Evolutionary conservation across 1,140 invertebrate species (phyloP).

Genomic region (Anoplolepis gracilipes): DNA sequence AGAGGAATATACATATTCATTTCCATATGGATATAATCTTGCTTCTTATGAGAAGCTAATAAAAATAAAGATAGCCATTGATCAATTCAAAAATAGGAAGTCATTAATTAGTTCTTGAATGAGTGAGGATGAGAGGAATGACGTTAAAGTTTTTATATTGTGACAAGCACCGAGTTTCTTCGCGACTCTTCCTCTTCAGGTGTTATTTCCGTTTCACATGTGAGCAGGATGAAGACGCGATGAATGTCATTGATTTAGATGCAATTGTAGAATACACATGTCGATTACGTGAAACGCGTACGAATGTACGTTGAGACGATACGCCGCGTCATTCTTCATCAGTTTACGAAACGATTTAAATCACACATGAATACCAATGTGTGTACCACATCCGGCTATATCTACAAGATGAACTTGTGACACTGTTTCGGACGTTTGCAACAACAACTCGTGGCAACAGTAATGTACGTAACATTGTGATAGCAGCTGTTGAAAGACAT

Average conservation of each 20-base stretch:
- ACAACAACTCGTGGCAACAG: background rate
- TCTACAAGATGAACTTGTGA: constrained; percentile 4
- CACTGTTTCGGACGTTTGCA: constrained; percentile 4
- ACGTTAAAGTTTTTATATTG: constrained; percentile 61
- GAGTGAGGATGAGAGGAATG: background rate
- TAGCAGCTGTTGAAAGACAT: background rate
- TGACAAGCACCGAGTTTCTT: constrained; percentile 40
- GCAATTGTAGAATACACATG: constrained; percentile 17
- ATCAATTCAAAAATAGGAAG: background rate
- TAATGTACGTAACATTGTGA: background rate
- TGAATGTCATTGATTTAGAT: constrained; percentile 8
- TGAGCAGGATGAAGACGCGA: constrained; percentile 55
- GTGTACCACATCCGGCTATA: background rate
- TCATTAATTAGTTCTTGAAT: background rate
- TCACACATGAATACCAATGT: background rate
- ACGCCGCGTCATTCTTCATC: background rate
- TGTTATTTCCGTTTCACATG: constrained; percentile 63
- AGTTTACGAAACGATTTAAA: constrained; percentile 18
- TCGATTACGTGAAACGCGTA: constrained; percentile 10
- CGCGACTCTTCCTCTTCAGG: constrained; percentile 37
- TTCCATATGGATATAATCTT: background rate
- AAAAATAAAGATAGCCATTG: background rate
- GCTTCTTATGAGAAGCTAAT: background rate
- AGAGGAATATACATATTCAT: background rate
- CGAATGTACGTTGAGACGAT: background rate